A percentile compares a stretch with the other conserved stretches of the same genome.
Evolutionary conservation across 1,140 invertebrate genomes (phyloP).

Genomic region (Neomicropteryx cornuta): DNA sequence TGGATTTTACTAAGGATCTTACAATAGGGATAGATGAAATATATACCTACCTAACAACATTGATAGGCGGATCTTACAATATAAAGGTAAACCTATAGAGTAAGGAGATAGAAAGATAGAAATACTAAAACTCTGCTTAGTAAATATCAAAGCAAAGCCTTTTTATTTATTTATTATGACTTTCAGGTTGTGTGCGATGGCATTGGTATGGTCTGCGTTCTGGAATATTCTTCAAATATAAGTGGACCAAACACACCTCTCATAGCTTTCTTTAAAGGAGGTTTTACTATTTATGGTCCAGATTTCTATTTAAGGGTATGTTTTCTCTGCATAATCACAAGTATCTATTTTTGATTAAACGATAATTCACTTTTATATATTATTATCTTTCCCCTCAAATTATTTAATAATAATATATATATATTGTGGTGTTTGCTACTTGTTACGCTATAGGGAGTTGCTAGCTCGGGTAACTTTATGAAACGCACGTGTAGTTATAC

Average conservation of each 20-base stretch:
- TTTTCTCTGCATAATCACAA: not conserved
- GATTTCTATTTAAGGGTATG: slow-evolving; percentile 26
- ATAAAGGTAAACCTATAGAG: not conserved
- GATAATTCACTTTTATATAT: not conserved
- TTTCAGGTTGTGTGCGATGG: slow-evolving; percentile 30
- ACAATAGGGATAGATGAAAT: not conserved
- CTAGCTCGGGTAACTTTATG: too few species aligned
- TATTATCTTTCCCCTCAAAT: not conserved
- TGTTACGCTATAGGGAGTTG: too few species aligned
- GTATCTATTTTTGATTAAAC: not conserved
- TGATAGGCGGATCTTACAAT: not conserved
- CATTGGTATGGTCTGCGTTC: slow-evolving; percentile 24
- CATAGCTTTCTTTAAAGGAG: slow-evolving; percentile 27
- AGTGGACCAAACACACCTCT: slow-evolving; percentile 17
- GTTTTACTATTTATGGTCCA: slow-evolving; percentile 32
- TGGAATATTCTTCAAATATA: slow-evolving; percentile 24
- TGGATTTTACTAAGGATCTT: too few species aligned
- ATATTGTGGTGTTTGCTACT: too few species aligned
- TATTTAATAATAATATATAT: not conserved
- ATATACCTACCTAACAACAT: not conserved
- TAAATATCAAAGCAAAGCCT: not conserved
- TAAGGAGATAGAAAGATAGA: not conserved
- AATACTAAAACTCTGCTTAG: not conserved
- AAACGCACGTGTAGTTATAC: too few species aligned
- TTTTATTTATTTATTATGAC: not conserved